Base-by-base conservation (phyloP, 2,113 vertebrate genomes). In the Deroptyus accipitrinus region DNA sequence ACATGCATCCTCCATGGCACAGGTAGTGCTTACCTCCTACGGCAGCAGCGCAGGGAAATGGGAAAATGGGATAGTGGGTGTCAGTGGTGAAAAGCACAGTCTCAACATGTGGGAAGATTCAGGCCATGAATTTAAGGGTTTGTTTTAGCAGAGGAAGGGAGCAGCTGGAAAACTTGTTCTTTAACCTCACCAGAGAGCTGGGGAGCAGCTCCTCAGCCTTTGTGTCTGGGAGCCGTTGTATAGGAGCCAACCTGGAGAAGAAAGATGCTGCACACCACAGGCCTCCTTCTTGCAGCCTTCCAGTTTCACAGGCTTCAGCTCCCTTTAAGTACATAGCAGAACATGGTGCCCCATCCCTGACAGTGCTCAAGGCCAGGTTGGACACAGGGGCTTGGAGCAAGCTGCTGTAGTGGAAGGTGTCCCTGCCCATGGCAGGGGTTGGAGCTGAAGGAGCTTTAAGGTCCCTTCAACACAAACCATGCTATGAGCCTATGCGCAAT, bases 221-320 rank as follows among this genome's bases (percentile, higher is more conserved):
- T 14, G 1, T 1, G 4, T 2, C 19, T 7, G 5, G 31, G 18
- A 24, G 49, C 9, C 0, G 0, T 0, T 14, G 3, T 1, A 28
- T 42, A 13, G 24, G 39, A 42, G 22, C 4, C 8, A 3, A 0
- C 8, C 0, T 8, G 23, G 41, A 79, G 37, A 31, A 1, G 7
- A 25, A 35, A 31, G n/a, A 17, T 14, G 5, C 2, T 6, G 9
- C 16, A 11, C 28, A 17, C 48, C 41, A 2, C 0, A 8, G 62
- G 62, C 57, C 52, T 54, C 37, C 4, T 28, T 22, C 72, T 10
- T 24, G 28, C 10, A 37, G 2, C 22, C 41, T 14, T 73, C 49
- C 35, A 5, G 2, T 37, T 77, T 35, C 7, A 11, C 3, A 7
- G 3, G 4, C 30, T n/a, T 11, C n/a, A 8, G 13, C 23, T 28